phyloP scores from a whole-genome alignment of 2,888 invertebrate genomes.

The Nymphalis c-album region DNA sequence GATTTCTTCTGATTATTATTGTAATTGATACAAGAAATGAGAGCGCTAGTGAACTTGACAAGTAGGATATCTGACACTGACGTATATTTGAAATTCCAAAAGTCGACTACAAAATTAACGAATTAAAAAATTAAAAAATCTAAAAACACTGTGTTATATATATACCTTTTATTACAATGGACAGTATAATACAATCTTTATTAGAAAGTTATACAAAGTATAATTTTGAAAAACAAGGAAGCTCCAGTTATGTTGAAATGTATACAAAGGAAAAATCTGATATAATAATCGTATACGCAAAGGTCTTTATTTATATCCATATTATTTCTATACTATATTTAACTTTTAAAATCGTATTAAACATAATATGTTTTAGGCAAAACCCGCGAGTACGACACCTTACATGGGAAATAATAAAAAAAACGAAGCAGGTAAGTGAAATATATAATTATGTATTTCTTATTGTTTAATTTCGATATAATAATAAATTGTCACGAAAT shows the following conservation, averaged over 20 bases:
- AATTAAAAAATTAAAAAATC: constrained; percentile 7
- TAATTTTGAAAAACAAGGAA: constrained; percentile 58
- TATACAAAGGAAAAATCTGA: constrained; percentile 60
- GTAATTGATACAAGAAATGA: too few relatives aligned
- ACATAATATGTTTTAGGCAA: constrained; percentile 49
- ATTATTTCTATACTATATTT: not conserved
- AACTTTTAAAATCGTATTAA: not conserved
- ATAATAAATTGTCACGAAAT: too few relatives aligned
- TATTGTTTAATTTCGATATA: too few relatives aligned
- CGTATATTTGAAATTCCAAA: constrained; percentile 9
- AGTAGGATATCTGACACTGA: not conserved
- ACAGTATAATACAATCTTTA: constrained; percentile 52
- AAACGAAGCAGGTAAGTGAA: constrained; percentile 52
- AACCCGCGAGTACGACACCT: constrained; percentile 41
- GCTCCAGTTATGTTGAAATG: constrained; percentile 70
- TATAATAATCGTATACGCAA: constrained; percentile 57
- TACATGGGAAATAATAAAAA: constrained; percentile 44
- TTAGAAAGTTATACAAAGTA: constrained; percentile 58
- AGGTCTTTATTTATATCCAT: constrained; percentile 54
- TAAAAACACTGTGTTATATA: not conserved
- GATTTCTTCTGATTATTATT: too few relatives aligned
- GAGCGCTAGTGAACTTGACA: not conserved
- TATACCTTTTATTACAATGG: constrained; percentile 47
- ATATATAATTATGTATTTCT: not conserved
- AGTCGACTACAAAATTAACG: constrained; percentile 2